Conservation (phyloP, 2,888 invertebrate genomes). For the Limnephilus lunatus region DNA sequence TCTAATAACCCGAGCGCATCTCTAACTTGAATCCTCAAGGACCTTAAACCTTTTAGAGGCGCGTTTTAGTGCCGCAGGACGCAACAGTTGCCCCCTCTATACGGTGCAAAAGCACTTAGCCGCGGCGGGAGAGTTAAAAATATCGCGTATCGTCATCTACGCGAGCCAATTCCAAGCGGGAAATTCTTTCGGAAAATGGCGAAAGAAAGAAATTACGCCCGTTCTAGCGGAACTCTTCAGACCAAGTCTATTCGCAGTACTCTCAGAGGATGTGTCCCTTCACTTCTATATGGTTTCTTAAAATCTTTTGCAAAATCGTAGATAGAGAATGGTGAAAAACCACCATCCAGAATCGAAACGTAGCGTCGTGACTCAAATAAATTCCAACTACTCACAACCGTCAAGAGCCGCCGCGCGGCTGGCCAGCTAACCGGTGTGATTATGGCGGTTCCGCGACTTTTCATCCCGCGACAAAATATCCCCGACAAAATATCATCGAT, state of each 20-base stretch:
- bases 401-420: too few species aligned
- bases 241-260: background rate
- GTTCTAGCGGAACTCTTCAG: background rate
- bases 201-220: background rate
- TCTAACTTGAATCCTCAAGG: background rate
- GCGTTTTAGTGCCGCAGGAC: background rate
- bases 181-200: background rate
- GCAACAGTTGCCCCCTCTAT: constrained; percentile 22
- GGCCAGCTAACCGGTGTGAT: too few species aligned
- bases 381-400: too few species aligned
- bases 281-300: background rate
- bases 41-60: constrained; percentile 1
- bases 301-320: too few species aligned
- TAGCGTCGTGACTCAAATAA: too few species aligned
- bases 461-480: too few species aligned
- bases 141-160: constrained; percentile 28
- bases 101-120: constrained; percentile 21
- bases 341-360: too few species aligned
- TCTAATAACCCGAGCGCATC: background rate
- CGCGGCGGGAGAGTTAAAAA: constrained; percentile 13
- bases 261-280: background rate
- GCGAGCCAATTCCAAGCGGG: background rate
- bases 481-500: too few species aligned
- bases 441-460: too few species aligned
- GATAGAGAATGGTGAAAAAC: too few species aligned